Evolutionary conservation across 2,797 vertebrate genomes (phyloP), one percentile per base, ranked within the genome.

Genomic region (Meda fulgida): DNA sequence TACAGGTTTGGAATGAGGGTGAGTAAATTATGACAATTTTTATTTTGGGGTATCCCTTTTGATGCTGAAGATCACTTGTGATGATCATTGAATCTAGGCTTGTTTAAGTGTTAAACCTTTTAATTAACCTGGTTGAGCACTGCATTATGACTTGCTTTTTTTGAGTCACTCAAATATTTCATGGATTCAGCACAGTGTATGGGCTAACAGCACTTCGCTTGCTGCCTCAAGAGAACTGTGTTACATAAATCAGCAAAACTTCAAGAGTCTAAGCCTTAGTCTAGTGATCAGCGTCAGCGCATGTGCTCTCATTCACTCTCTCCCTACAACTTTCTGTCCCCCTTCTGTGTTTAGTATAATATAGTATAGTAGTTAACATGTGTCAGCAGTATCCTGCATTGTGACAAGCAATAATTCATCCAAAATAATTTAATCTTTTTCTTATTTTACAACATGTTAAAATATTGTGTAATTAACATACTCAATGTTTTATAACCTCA

Each of bases 151-250:
- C n/a, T 72, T 46, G 43, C 13, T 14, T 48, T 48, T 16, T 48
- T 48, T 48, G 38, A 29, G 40, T n/a, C 21, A 71, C 51, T 34
- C n/a, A 60, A 43, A 53, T 69, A 80, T 83, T 78, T 79, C 7
- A 85, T 75, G 29, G 71, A 79, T 55, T 76, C 80, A 83, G 80
- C 84, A 88, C n/a, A 76, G 2, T 29, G 51, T 46, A 46, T 60
- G 23, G 21, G 63, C 79, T 66, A 29, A 53, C 55, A 78, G 46
- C 70, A 21, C 23, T 36, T 53, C 31, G 67, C 40, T 63, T 76
- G 51, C 29, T 31, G 73, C 53, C 84, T 71, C 81, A 65, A 65
- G 23, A 51, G 38, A 46, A 46, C 26, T 71, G 51, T 46, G 31
- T 48, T 71, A 77, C 72, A 81, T 43, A 81, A 58, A 81, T 72